These are phyloP conservation scores for Mactromeris polynyma DNA, from an alignment of 2,888 invertebrate genomes.

Conservation along the genomic window DNA sequence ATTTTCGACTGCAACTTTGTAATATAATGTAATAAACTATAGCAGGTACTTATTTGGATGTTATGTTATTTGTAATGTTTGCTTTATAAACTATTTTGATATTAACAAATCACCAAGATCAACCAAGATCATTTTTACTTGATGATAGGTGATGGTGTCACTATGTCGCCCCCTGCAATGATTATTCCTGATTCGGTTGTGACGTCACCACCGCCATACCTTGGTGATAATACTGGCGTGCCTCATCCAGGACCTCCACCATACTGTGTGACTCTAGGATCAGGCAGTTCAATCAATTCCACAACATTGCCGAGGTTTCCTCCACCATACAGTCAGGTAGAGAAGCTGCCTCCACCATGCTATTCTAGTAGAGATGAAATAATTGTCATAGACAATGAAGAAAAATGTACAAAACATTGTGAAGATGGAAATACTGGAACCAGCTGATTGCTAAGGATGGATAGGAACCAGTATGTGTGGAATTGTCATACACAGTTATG, in stretches of 20 bases:
- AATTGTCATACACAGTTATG: background rate
- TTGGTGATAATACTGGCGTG: conserved; percentile 63
- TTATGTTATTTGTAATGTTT: too few relatives aligned
- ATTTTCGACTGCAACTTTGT: too few relatives aligned
- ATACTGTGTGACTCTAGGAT: conserved; percentile 57
- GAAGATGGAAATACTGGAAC: background rate
- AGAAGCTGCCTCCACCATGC: conserved; percentile 62
- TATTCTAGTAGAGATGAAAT: conserved; percentile 59
- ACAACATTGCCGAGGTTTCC: conserved; percentile 61
- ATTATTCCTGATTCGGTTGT: conserved; percentile 60
- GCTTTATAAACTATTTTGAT: too few relatives aligned
- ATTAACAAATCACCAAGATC: too few relatives aligned
- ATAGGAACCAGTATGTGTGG: background rate
- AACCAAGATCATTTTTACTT: background rate
- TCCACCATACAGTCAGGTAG: conserved; percentile 60
- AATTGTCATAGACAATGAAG: conserved; percentile 12
- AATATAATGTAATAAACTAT: too few relatives aligned
- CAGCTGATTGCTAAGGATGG: conserved; percentile 1
- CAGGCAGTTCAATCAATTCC: conserved; percentile 68
- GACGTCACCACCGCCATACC: conserved; percentile 62
- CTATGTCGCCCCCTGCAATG: conserved; percentile 22
- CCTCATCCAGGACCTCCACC: conserved; percentile 68
- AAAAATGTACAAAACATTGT: conserved; percentile 22
- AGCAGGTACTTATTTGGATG: too few relatives aligned
- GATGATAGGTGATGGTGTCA: conserved; percentile 39